These are phyloP conservation scores for Zaprionus tsacasi DNA, from an alignment of 1,140 invertebrate species.

Conservation along the genomic window DNA sequence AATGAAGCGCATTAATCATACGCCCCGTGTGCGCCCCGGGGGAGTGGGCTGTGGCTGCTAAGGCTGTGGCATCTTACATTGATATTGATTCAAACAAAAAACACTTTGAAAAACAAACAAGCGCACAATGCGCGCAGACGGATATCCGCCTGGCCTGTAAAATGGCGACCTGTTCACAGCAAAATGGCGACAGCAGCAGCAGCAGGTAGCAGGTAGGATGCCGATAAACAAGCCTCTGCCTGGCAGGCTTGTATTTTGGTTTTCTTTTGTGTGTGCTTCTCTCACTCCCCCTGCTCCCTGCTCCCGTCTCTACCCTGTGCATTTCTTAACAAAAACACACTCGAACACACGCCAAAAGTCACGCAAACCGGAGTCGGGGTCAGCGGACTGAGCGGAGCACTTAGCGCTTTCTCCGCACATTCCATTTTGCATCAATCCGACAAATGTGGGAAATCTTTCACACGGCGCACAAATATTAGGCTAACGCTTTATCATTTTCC, in stretches of 20 bases:
- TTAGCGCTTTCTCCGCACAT: background rate
- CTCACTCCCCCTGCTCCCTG: background rate
- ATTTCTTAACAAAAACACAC: conserved; percentile 29
- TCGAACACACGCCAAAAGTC: conserved; percentile 15
- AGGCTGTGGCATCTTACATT: conserved; percentile 43
- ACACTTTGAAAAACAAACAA: conserved; percentile 39
- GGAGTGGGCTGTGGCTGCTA: too few relatives aligned
- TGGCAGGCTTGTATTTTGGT: conserved; percentile 22
- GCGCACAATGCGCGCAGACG: conserved; percentile 4
- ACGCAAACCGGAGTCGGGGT: conserved; percentile 14
- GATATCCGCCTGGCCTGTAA: background rate
- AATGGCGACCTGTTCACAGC: background rate
- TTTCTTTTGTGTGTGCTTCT: conserved; percentile 26
- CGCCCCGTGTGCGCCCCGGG: conserved; percentile 25
- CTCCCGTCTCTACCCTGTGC: background rate
- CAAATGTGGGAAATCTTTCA: conserved; percentile 13
- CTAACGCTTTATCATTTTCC: background rate
- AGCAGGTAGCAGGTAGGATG: background rate
- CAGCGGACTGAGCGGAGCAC: conserved; percentile 1
- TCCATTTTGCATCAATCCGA: conserved; percentile 3
- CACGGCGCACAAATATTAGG: background rate
- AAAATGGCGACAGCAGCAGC: background rate
- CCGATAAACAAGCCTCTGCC: conserved; percentile 15
- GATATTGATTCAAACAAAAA: conserved; percentile 68
- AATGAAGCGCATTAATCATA: conserved; percentile 62